Conservation (phyloP, 1,140 invertebrate species). For the Neodiprion virginianus region DNA sequence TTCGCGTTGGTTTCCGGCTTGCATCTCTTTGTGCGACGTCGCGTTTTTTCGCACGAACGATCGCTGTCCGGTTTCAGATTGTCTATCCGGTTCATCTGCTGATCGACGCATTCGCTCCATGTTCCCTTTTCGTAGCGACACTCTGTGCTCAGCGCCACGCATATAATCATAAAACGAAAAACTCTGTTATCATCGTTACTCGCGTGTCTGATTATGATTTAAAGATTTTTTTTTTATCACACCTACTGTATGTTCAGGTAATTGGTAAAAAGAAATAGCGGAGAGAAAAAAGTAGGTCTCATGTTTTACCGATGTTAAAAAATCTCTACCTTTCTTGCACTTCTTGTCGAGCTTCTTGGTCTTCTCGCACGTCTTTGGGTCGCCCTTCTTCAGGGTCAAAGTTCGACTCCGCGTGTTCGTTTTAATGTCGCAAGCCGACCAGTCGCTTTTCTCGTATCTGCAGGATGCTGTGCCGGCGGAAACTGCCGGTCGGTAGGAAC, state of each 20-base stretch:
- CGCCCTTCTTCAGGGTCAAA: slow-evolving; percentile 83
- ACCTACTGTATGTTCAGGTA: too few relatives aligned
- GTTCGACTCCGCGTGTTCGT: slow-evolving; percentile 81
- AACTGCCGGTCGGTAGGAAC: neutral
- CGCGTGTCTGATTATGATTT: neutral
- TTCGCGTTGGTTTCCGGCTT: slow-evolving; percentile 69
- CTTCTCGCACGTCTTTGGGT: slow-evolving; percentile 75
- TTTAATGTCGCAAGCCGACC: slow-evolving; percentile 85
- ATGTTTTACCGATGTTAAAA: slow-evolving; percentile 2
- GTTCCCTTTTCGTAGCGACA: slow-evolving; percentile 81
- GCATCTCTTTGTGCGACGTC: slow-evolving; percentile 76
- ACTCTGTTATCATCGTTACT: slow-evolving; percentile 25
- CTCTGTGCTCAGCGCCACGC: slow-evolving; percentile 58
- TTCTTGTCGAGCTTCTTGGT: slow-evolving; percentile 89
- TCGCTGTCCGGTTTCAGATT: slow-evolving; percentile 78
- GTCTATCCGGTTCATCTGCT: slow-evolving; percentile 74
- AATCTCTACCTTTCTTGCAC: slow-evolving; percentile 82
- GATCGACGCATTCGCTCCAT: slow-evolving; percentile 74
- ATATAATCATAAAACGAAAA: slow-evolving; percentile 43
- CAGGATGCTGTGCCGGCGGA: slow-evolving; percentile 62
- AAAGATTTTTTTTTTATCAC: too few relatives aligned
- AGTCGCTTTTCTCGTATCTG: slow-evolving; percentile 82
- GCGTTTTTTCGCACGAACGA: slow-evolving; percentile 73
- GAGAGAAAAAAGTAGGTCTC: too few relatives aligned
- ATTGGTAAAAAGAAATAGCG: too few relatives aligned